Base-by-base conservation (phyloP, 2,888 invertebrate species). In the Philaethria dido region DNA sequence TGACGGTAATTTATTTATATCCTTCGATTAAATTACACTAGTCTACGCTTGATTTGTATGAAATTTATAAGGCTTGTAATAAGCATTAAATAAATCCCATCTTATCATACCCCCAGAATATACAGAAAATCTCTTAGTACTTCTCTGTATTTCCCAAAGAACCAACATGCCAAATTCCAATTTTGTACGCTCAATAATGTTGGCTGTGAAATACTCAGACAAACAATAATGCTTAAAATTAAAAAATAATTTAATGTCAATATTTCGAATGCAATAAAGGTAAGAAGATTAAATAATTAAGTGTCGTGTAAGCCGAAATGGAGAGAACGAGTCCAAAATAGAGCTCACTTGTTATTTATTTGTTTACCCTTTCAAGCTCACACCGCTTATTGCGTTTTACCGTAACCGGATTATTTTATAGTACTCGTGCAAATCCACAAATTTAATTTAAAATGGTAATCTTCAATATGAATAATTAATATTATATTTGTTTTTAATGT, bases 291-390 rank as follows among this genome's bases (percentile, higher is more conserved):
- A 54, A 63, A 42, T 57, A 55, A 64, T 39, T 55, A 55, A 47
- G 47, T 47, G 36, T 25, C 22, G 6, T 16, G 47, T 68, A 71
- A 72, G 73, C 73, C 79, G 78, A 79, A 81, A 77, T 70, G 78
- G 78, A 77, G 80, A 57, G 36, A 47, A 64, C 39, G 47, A 55
- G 55, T 45, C 13, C 36, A 77, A 84, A 82, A 82, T 84, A 83
- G 80, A 77, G 72, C 74, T 75, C 72, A 72, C 75, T 75, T 73
- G 69, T 64, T 73, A 74, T 77, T 81, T 85, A 84, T 84, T 84
- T 85, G 85, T 86, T 82, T 80, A 76, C 77, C 73, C 85, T 84
- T 85, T 85, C 82, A 74, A 77, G 82, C 44, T 78, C 79, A 81
- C 81, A 45, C 63, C 36, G 63, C 45, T 63, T 70, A 71, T 72